A percentile compares a stretch with the other conserved stretches of the same genome.
phyloP scores from a whole-genome alignment of 2,797 vertebrate species.

The Pipistrellus nathusii region DNA sequence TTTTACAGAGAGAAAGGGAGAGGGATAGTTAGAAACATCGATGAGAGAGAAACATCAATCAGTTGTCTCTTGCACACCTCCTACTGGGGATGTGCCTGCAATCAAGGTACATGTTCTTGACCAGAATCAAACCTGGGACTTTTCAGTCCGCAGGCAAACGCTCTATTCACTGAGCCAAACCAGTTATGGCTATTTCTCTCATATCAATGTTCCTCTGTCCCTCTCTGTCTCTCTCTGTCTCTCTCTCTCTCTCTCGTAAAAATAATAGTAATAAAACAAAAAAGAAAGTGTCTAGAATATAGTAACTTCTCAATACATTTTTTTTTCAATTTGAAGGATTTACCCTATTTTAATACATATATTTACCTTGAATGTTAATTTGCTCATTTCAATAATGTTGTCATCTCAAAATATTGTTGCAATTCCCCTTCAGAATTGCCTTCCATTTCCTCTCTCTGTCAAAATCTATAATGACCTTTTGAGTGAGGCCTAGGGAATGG shows the following conservation, averaged over 20 bases:
- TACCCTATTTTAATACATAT: neutral
- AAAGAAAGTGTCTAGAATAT: neutral
- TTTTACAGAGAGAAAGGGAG: too few relatives aligned
- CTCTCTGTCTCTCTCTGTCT: too few relatives aligned
- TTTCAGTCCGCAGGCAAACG: too few relatives aligned
- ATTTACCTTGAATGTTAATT: conserved; percentile 6
- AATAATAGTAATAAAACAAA: neutral
- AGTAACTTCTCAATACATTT: neutral
- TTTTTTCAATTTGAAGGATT: neutral
- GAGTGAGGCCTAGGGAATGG: neutral
- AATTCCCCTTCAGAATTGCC: neutral
- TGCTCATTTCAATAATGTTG: neutral
- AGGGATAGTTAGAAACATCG: too few relatives aligned
- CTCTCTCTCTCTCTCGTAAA: neutral
- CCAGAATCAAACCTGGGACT: too few relatives aligned
- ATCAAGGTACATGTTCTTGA: too few relatives aligned
- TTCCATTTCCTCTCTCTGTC: neutral
- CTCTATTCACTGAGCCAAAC: too few relatives aligned
- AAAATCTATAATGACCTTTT: conserved; percentile 34
- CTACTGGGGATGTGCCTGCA: too few relatives aligned
- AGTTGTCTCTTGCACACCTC: too few relatives aligned
- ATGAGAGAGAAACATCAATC: too few relatives aligned
- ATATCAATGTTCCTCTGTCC: neutral
- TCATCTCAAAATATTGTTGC: conserved; percentile 42
- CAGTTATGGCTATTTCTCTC: neutral